phyloP scores from a whole-genome alignment of 2,113 vertebrate species.

The Trachemys scripta region DNA sequence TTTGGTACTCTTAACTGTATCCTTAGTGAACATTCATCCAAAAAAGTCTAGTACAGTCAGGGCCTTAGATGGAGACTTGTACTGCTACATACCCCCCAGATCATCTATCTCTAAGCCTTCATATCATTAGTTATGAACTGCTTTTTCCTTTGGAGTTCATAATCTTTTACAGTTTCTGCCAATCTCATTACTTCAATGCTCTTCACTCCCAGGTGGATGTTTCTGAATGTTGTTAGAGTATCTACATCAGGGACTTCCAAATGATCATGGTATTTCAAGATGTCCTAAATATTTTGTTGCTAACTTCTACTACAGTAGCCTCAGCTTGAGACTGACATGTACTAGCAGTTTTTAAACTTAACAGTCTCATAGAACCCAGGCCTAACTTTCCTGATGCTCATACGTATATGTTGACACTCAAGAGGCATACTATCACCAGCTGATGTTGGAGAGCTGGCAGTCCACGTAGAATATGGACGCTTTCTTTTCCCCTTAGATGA shows the following conservation, averaged over 20 bases:
- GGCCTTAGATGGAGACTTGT: conserved; percentile 16
- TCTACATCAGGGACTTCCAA: conserved; percentile 61
- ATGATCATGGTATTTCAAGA: conserved; percentile 64
- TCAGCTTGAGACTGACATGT: neutral
- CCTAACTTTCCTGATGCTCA: conserved; percentile 77
- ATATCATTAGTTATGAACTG: neutral
- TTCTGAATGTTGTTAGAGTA: conserved; percentile 56
- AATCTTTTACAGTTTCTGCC: conserved; percentile 21
- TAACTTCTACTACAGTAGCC: conserved; percentile 62
- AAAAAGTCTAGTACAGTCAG: neutral
- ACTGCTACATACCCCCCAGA: neutral
- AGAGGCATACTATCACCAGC: neutral
- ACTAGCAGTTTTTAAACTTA: conserved; percentile 75
- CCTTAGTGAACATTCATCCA: no score
- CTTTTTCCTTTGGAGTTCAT: neutral
- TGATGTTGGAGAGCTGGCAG: rapidly evolving
- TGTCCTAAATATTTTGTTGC: conserved; percentile 59
- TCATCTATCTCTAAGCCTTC: neutral
- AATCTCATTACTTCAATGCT: neutral
- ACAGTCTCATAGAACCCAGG: conserved; percentile 79
- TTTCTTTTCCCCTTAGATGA: conserved; percentile 70
- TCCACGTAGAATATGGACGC: conserved; percentile 53
- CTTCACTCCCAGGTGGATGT: conserved; percentile 14
- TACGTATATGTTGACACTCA: conserved; percentile 73
- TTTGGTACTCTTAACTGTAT: no score